Base-by-base conservation (phyloP, 2,113 vertebrate species). In the Rhizomys pruinosus region DNA sequence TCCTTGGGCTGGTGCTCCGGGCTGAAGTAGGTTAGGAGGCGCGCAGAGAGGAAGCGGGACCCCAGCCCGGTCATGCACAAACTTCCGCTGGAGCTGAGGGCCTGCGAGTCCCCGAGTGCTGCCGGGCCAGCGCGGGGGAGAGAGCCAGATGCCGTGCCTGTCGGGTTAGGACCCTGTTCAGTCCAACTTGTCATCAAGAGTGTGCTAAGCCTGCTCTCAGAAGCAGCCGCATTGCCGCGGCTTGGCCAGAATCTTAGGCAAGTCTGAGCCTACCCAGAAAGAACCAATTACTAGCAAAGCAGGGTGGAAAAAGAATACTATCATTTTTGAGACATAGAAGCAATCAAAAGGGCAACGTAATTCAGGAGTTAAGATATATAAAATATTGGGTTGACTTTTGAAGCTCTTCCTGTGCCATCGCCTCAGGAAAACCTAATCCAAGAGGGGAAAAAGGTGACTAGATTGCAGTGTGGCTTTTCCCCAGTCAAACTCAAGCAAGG, bases 211-310 rank as follows among this genome's bases (percentile, higher is more conserved):
- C 68, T 10, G 77, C 72, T 63, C 39, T 73, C 71, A 44, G 69
- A 68, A 89, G 73, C 61, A 57, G 57, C 90, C 90, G 94, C 96
- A 94, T 91, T 96, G 90, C 90, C 91, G 90, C 86, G 77, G 11
- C 87, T 73, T 57, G 91, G 44, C 73, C 78, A 44, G 39, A 61
- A 76, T 89, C 77, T 17, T 3, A 66, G 71, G 55, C 80, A 29
- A 63, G 47, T 55, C 37, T 77, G 92, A 94, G 73, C 27, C 44
- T 64, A 42, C 23, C 78, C 64, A n/a, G 73, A 73, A 47, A 61
- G 72, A 71, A 34, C 23, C 32, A 27, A 66, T 79, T 87, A 44
- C 12, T 73, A 42, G 78, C 72, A 68, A 82, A 44, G 61, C 55
- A 66, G 34, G 23, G 19, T 52, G 59, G 92, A 69, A 81, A 92